These are phyloP conservation scores for Macrocentrus cingulum DNA, from an alignment of 1,140 invertebrate species.

Conservation along the genomic window DNA sequence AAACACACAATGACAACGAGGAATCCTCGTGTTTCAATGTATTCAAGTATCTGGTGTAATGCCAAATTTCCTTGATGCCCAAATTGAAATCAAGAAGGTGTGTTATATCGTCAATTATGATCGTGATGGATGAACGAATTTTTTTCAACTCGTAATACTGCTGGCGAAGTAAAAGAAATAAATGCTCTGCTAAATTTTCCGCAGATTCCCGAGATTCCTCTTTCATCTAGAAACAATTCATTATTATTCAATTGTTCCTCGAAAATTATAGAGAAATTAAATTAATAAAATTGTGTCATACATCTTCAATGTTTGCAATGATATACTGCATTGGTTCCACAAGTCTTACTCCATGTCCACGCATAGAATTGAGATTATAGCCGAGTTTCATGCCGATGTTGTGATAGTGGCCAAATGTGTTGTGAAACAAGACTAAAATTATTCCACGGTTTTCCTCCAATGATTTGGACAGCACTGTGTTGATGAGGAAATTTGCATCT, in stretches of 20 bases:
- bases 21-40: slow-evolving; percentile 48
- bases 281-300: slow-evolving; percentile 43
- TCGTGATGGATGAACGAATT: slow-evolving; percentile 40
- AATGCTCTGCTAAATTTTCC: slow-evolving; percentile 48
- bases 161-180: slow-evolving; percentile 39
- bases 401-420: slow-evolving; percentile 71
- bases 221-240: too few species aligned
- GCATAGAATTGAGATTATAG: slow-evolving; percentile 66
- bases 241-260: slow-evolving; percentile 28
- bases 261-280: slow-evolving; percentile 37
- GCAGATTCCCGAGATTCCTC: slow-evolving; percentile 44
- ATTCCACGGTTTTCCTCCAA: slow-evolving; percentile 62
- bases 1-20: slow-evolving; percentile 57
- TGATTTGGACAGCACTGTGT: slow-evolving; percentile 63
- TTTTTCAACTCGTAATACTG: slow-evolving; percentile 42
- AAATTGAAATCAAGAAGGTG: slow-evolving; percentile 68
- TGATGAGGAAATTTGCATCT: slow-evolving; percentile 71
- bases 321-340: slow-evolving; percentile 63
- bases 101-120: slow-evolving; percentile 72
- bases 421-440: slow-evolving; percentile 69
- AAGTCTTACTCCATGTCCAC: slow-evolving; percentile 60
- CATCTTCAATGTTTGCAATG: slow-evolving; percentile 45
- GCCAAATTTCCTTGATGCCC: slow-evolving; percentile 58
- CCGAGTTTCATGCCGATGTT: slow-evolving; percentile 72
- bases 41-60: slow-evolving; percentile 58